Evolutionary conservation across 1,140 invertebrate species (phyloP).

Genomic region (Hyles vespertilio): DNA sequence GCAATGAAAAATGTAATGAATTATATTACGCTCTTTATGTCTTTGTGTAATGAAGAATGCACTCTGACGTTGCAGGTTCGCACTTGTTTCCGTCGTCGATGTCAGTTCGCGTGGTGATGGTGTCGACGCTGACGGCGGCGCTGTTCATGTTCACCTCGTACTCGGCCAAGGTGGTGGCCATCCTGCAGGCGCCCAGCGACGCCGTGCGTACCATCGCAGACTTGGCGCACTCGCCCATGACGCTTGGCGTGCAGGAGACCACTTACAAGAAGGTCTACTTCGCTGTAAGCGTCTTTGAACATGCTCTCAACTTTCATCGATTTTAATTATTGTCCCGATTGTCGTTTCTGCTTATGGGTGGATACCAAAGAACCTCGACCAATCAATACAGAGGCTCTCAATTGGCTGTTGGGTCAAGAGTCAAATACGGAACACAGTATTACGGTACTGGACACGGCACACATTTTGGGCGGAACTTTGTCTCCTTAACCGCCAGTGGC

Average conservation of each 20-base stretch:
- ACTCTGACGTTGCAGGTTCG: slow-evolving; percentile 46
- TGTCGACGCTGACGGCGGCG: slow-evolving; percentile 73
- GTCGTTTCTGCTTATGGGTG: too few species aligned
- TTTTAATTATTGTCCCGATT: neutral
- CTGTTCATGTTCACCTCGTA: slow-evolving; percentile 78
- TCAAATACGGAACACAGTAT: too few species aligned
- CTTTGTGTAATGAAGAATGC: too few species aligned
- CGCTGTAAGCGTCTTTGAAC: slow-evolving; percentile 45
- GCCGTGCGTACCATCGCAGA: slow-evolving; percentile 74
- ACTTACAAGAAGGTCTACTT: slow-evolving; percentile 77
- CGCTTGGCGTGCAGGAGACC: slow-evolving; percentile 76
- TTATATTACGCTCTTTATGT: too few species aligned
- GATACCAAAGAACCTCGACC: too few species aligned
- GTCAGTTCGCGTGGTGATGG: slow-evolving; percentile 73
- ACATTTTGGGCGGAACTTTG: too few species aligned
- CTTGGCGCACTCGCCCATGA: slow-evolving; percentile 73
- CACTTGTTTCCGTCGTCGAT: slow-evolving; percentile 60
- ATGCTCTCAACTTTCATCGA: neutral
- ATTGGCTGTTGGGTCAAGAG: too few species aligned
- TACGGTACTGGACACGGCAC: too few species aligned
- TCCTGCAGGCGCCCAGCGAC: slow-evolving; percentile 77
- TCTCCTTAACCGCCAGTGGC: too few species aligned
- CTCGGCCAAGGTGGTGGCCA: slow-evolving; percentile 78
- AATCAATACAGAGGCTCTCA: too few species aligned
- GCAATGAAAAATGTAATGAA: too few species aligned